A percentile compares a stretch with the other conserved stretches of the same genome.
Evolutionary conservation across 2,888 invertebrate genomes (phyloP).

Genomic region (Cancer borealis): DNA sequence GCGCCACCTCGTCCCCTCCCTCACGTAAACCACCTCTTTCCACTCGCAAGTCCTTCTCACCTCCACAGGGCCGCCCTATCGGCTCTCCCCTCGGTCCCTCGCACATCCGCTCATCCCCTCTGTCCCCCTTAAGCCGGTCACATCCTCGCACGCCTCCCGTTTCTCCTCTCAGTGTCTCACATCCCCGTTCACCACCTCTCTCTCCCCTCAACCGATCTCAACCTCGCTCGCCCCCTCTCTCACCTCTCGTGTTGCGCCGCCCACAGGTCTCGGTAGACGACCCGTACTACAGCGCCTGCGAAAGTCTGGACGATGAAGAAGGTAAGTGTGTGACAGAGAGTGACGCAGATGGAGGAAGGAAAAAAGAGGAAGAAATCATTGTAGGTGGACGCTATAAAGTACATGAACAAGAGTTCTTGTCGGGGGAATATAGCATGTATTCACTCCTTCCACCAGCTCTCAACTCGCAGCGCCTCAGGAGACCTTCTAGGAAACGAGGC

Average conservation of each 20-base stretch:
- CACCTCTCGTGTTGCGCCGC: neutral
- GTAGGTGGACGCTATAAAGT: neutral
- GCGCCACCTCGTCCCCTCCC: neutral
- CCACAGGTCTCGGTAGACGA: constrained; percentile 25
- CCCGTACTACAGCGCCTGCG: constrained; percentile 62
- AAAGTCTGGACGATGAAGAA: constrained; percentile 48
- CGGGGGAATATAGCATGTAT: neutral
- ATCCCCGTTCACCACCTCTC: neutral
- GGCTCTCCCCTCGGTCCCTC: neutral
- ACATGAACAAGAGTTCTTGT: neutral
- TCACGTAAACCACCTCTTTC: neutral
- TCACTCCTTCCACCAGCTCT: constrained; percentile 23
- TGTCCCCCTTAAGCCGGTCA: neutral
- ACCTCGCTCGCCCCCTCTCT: neutral
- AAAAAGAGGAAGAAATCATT: neutral
- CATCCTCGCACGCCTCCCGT: neutral
- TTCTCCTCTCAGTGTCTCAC: neutral
- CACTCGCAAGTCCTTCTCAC: neutral
- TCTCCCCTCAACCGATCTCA: neutral
- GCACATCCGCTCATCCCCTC: neutral
- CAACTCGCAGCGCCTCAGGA: neutral
- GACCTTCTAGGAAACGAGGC: constrained; percentile 30
- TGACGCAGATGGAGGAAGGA: neutral
- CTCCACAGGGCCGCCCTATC: neutral
- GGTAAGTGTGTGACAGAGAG: constrained; percentile 25